phyloP scores from a whole-genome alignment of 2,888 invertebrate species.

The Epistrophe eligans region DNA sequence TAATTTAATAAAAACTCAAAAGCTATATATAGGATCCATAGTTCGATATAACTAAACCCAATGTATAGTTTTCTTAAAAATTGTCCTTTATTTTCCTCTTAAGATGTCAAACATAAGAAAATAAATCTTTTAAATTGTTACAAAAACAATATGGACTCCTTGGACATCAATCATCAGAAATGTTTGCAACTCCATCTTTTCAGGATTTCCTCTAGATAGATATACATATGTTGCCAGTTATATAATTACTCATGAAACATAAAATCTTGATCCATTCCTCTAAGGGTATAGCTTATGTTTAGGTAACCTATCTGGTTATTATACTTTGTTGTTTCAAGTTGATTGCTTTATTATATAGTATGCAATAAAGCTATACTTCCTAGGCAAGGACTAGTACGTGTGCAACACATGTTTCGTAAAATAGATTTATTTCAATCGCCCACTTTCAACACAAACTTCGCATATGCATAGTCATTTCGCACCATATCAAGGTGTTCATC shows the following conservation, averaged over 20 bases:
- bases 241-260: not conserved
- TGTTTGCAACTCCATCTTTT: not conserved
- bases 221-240: not conserved
- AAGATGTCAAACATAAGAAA: not conserved
- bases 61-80: too few species aligned
- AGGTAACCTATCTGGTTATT: not conserved
- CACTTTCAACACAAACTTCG: constrained; percentile 53
- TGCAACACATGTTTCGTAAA: constrained; percentile 32
- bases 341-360: constrained; percentile 28
- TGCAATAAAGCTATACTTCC: not conserved
- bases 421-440: constrained; percentile 40
- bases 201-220: not conserved
- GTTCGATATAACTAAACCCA: too few species aligned
- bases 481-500: constrained; percentile 58
- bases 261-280: constrained; percentile 10
- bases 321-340: constrained; percentile 16
- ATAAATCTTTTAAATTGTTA: not conserved
- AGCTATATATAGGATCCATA: too few species aligned
- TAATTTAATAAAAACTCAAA: too few species aligned
- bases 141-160: not conserved
- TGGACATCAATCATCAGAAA: not conserved
- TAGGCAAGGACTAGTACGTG: not conserved
- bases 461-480: constrained; percentile 47
- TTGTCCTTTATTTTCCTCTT: not conserved
- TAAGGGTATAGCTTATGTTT: too few species aligned